Conservation (phyloP, 1,140 invertebrate genomes). For the Dryas iulia region DNA sequence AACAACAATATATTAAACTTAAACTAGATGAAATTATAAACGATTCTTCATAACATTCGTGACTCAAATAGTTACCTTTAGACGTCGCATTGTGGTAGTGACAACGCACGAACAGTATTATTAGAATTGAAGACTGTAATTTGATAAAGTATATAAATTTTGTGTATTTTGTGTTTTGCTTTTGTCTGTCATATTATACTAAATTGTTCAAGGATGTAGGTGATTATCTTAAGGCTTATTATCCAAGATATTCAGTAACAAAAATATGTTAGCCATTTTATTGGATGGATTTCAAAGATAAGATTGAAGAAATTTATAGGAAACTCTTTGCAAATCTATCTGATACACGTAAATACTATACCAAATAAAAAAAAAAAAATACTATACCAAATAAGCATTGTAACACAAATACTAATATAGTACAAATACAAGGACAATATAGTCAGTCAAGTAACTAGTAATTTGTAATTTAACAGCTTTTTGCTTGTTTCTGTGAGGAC, state of each 20-base stretch:
- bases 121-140: constrained; percentile 14
- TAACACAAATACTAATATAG: too few species aligned
- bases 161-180: constrained; percentile 12
- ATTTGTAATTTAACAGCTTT: neutral
- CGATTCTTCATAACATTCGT: neutral
- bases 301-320: too few species aligned
- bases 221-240: constrained; percentile 6
- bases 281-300: neutral
- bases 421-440: neutral
- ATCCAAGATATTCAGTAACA: neutral
- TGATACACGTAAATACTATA: too few species aligned
- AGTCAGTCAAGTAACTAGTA: neutral
- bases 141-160: constrained; percentile 23
- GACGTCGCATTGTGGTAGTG: neutral
- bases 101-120: constrained; percentile 1
- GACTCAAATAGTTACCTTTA: constrained; percentile 12
- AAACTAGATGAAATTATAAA: neutral
- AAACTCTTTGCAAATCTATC: too few species aligned
- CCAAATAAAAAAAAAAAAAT: too few species aligned
- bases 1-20: neutral
- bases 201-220: constrained; percentile 30
- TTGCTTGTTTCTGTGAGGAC: neutral
- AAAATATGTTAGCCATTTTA: neutral
- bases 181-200: constrained; percentile 10
- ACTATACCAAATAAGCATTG: too few species aligned